These are phyloP conservation scores for Acleris laterana DNA, from an alignment of 2,888 invertebrate species.

Conservation along the genomic window DNA sequence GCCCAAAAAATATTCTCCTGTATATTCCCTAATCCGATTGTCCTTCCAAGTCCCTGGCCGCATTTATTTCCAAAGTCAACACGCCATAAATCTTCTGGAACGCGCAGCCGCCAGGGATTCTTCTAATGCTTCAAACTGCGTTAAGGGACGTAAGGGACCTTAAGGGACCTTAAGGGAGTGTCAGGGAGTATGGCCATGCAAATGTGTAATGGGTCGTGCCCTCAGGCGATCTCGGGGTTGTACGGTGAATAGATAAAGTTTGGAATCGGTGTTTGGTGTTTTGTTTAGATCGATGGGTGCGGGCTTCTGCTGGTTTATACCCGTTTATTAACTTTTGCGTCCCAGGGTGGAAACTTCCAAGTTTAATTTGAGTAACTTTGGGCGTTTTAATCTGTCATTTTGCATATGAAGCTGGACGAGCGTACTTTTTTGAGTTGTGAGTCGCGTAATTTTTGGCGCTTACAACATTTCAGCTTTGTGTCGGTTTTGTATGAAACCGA, in stretches of 20 bases:
- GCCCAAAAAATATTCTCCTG: not conserved
- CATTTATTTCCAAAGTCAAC: constrained; percentile 36
- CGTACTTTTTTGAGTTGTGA: too few species aligned
- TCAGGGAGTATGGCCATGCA: constrained; percentile 41
- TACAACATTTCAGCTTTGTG: too few species aligned
- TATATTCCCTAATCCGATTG: constrained; percentile 28
- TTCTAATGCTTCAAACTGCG: constrained; percentile 47
- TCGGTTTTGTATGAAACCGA: too few species aligned
- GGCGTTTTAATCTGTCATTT: too few species aligned
- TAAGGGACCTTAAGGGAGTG: constrained; percentile 19
- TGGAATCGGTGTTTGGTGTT: constrained; percentile 4
- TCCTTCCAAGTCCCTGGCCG: constrained; percentile 11
- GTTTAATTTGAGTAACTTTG: too few species aligned
- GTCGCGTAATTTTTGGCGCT: too few species aligned
- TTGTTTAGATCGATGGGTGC: constrained; percentile 1
- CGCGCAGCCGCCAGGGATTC: constrained; percentile 37
- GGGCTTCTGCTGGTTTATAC: not conserved
- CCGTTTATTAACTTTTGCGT: too few species aligned
- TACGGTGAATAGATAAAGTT: constrained; percentile 31
- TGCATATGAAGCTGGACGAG: too few species aligned
- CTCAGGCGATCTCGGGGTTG: constrained; percentile 18
- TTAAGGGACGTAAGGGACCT: constrained; percentile 40
- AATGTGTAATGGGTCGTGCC: constrained; percentile 39
- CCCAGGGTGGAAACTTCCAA: too few species aligned
- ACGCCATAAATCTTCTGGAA: constrained; percentile 36